These are phyloP conservation scores for Callosobruchus maculatus DNA, from an alignment of 2,888 invertebrate genomes.

Conservation along the genomic window DNA sequence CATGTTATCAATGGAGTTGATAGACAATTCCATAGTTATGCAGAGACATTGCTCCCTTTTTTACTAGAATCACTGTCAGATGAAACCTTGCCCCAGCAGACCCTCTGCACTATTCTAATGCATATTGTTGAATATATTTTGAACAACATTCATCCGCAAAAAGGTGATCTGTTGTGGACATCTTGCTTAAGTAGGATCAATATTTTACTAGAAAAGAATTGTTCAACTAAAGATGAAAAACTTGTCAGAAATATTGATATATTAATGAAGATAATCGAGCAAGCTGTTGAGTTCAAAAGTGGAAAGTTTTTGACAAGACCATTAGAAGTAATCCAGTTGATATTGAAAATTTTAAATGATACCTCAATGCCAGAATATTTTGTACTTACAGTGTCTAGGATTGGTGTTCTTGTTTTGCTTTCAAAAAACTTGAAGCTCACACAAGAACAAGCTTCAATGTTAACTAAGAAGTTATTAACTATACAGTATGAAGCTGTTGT, in stretches of 20 bases:
- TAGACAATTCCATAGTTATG: conserved; percentile 82
- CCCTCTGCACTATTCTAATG: conserved; percentile 63
- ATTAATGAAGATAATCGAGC: conserved; percentile 58
- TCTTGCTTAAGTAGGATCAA: conserved; percentile 48
- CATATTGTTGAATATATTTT: conserved; percentile 64
- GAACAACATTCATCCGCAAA: conserved; percentile 59
- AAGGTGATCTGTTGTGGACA: conserved; percentile 66
- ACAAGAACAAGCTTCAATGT: conserved; percentile 70
- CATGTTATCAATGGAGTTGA: conserved; percentile 82
- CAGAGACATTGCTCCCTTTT: conserved; percentile 66
- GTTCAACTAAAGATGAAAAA: conserved; percentile 15
- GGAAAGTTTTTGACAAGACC: conserved; percentile 63
- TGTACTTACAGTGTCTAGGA: conserved; percentile 53
- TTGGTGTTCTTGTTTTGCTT: conserved; percentile 58
- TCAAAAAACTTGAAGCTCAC: conserved; percentile 62
- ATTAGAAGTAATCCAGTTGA: conserved; percentile 55
- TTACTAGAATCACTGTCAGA: conserved; percentile 62
- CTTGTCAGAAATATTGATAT: conserved; percentile 22
- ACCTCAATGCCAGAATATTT: conserved; percentile 50
- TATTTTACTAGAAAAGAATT: conserved; percentile 23
- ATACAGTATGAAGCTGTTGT: conserved; percentile 57
- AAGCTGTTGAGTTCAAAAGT: conserved; percentile 59
- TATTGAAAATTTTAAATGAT: conserved; percentile 53
- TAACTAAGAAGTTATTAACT: conserved; percentile 62
- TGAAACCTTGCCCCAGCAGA: conserved; percentile 52